A percentile compares a stretch with the other conserved stretches of the same genome.
Conservation (phyloP, 2,888 invertebrate genomes). For the Tetheella fluctuosa region DNA sequence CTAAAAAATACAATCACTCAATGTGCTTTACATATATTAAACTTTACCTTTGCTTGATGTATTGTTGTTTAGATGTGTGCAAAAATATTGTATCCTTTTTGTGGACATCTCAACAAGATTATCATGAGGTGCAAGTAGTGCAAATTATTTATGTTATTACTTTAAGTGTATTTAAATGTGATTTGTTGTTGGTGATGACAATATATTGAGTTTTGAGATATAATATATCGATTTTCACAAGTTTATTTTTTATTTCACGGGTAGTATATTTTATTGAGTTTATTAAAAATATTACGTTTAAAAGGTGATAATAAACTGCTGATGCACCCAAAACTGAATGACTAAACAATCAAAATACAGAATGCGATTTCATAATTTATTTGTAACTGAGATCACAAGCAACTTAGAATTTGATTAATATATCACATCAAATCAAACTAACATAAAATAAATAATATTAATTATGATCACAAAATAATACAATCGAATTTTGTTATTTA, state of each 20-base stretch:
- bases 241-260: constrained; percentile 30
- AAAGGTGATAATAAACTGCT: too few species aligned
- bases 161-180: constrained; percentile 63
- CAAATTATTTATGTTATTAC: constrained; percentile 58
- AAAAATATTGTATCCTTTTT: constrained; percentile 12
- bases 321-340: neutral
- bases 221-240: constrained; percentile 61
- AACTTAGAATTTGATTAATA: constrained; percentile 65
- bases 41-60: neutral
- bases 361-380: constrained; percentile 65
- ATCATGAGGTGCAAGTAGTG: constrained; percentile 52
- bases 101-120: constrained; percentile 25
- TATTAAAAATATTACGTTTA: too few species aligned
- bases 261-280: too few species aligned
- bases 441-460: constrained; percentile 33
- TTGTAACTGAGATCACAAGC: constrained; percentile 79
- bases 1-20: too few species aligned
- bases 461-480: constrained; percentile 33
- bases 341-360: constrained; percentile 23
- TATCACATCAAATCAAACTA: constrained; percentile 55
- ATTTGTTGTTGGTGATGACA: constrained; percentile 73
- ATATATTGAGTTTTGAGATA: constrained; percentile 68
- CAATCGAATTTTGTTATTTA: constrained; percentile 38
- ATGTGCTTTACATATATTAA: neutral
- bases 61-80: constrained; percentile 1